Conservation (phyloP, 2,113 vertebrate species). For the Ornithorhynchus anatinus region DNA sequence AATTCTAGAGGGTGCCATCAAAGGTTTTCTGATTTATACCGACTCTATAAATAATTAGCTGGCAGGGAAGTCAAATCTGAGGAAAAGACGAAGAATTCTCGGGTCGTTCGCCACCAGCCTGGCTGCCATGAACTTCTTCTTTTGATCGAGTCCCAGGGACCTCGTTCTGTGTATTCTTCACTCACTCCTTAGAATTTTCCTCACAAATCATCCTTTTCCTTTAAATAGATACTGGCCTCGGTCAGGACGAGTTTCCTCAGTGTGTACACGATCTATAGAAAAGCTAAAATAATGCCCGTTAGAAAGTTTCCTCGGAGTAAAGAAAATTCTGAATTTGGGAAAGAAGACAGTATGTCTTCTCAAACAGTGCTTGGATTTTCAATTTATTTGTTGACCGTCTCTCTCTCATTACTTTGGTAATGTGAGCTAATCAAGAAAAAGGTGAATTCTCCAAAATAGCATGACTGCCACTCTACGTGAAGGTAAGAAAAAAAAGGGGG, state of each 20-base stretch:
- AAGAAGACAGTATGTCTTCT: conserved; percentile 39
- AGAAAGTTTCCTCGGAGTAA: conserved; percentile 52
- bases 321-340: conserved; percentile 58
- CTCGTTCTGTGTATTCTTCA: conserved; percentile 75
- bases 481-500: not conserved
- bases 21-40: conserved; percentile 60
- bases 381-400: no score
- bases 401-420: no score
- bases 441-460: conserved; percentile 39
- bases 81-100: conserved; percentile 67
- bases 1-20: conserved; percentile 56
- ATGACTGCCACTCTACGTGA: conserved; percentile 12
- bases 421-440: no score
- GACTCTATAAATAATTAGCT: conserved; percentile 66
- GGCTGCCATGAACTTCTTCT: conserved; percentile 74
- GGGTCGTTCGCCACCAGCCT: conserved; percentile 71
- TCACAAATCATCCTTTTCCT: conserved; percentile 70
- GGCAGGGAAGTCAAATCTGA: conserved; percentile 62
- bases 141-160: conserved; percentile 69
- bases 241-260: conserved; percentile 61
- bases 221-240: conserved; percentile 70
- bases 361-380: no score
- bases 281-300: conserved; percentile 54
- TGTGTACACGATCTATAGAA: conserved; percentile 59
- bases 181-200: conserved; percentile 58